Base-by-base conservation (phyloP, 2,888 invertebrate species). In the Stenodema calcarata region DNA sequence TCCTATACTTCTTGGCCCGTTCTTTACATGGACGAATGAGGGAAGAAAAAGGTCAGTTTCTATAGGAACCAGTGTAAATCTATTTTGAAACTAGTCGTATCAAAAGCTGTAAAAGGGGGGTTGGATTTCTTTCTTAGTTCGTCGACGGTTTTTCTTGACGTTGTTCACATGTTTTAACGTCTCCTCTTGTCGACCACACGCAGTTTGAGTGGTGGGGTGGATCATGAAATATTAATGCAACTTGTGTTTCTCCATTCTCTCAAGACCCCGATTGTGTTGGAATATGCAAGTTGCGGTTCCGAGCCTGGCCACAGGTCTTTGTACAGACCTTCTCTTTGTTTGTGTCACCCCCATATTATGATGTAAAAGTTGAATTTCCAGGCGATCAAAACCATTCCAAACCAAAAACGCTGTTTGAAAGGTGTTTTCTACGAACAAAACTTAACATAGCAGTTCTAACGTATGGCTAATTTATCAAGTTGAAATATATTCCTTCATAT, bases 181-280 rank as follows among this genome's bases (percentile, higher is more conserved):
- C 62, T 62, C 23, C 23, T 47, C 16, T 30, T 44, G 78, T 42
- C 78, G 78, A 78, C 78, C 78, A 42, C 78, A 78, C 78, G 78
- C 78, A 42, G 78, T 42, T 78, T 42, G 18, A 6, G 62, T 23
- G 11, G 62, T 6, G 18, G 62, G 62, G 62, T 9, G 7, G 62
- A 78, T 44, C 78, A 78, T 78, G 78, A 78, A 78, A 78, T 78
- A 78, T 78, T 78, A 78, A 78, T 78, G 78, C 23, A 16, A 44
- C 42, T 62, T 23, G 41, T 44, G 78, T 44, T 42, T n/a, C 78
- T 78, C 78, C 78, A 78, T 78, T 78, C 78, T 44, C 44, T 78
- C 11, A 12, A 47, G 62, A 23, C 11, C 62, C 18, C 23, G 23
- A 62, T 62, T 62, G 62, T 62, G 62, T 62, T 62, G 62, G 62